Base-by-base conservation (phyloP, 2,888 invertebrate genomes). In the Stenoptilia bipunctidactyla region DNA sequence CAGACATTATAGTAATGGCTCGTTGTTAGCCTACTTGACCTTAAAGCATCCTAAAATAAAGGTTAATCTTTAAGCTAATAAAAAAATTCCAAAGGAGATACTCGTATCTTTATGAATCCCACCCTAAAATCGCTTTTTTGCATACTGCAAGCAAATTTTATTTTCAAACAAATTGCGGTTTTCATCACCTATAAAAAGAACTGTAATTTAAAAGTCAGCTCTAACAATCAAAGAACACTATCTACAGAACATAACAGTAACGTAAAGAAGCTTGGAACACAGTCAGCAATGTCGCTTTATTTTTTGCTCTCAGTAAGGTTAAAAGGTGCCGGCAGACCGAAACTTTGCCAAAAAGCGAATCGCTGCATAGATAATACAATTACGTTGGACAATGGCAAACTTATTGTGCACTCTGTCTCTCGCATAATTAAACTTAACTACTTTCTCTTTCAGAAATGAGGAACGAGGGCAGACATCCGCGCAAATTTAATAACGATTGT, bases 401-500 rank as follows among this genome's bases (percentile, higher is more conserved):
- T n/a, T 9, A 30, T 30, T 30, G 4, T 10, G 30, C 12, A 12
- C 30, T 30, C n/a, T 12, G 30, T 12, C 30, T 30, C 30, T 30
- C 10, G 2, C 3, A 20, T 30, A 9, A 12, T 30, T 30, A 30
- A 30, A 30, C n/a, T 12, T 30, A 30, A 30, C 9, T 30, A 30
- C 30, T 30, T 30, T 30, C 4, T 34, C 53, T 62, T 71, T 61
- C 51, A 60, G 52, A 62, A 60, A 57, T 58, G 56, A 65, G 58
- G 53, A 59, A 65, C 56, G 62, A 56, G 58, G 60, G 64, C 66
- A 70, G 70, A 71, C 69, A 71, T 62, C 71, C 73, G 73, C 73
- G 72, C 65, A 75, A 80, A 79, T 80, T 79, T 76, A 80, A 80
- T 79, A 80, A 80, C 71, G 72, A 80, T 77, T 80, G 76, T 77